A percentile compares a stretch with the other conserved stretches of the same genome.
phyloP scores from a whole-genome alignment of 2,113 vertebrate genomes.

The Phainopepla nitens region DNA sequence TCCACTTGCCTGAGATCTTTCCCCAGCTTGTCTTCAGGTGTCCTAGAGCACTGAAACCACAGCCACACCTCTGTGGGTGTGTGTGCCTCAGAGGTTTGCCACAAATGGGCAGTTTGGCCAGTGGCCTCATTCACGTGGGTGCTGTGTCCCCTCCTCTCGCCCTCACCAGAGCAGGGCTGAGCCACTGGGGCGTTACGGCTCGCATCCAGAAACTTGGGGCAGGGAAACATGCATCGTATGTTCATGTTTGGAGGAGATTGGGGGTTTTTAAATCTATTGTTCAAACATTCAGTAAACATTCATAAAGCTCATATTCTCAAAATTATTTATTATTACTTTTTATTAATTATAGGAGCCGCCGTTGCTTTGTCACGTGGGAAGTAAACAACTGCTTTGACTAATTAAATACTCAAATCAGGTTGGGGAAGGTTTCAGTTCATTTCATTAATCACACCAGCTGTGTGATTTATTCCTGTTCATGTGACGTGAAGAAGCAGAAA shows the following conservation, averaged over 20 bases:
- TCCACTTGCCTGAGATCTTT: not conserved
- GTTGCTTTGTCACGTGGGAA: not conserved
- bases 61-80: accelerated
- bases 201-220: not conserved
- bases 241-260: not conserved
- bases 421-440: conserved; percentile 2
- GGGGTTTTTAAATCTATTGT: accelerated
- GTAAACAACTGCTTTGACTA: conserved; percentile 27
- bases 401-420: not conserved
- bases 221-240: not conserved
- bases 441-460: not conserved
- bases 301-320: not conserved
- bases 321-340: not conserved
- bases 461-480: not conserved
- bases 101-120: not conserved
- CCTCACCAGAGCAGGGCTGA: not conserved
- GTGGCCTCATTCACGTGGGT: accelerated
- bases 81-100: not conserved
- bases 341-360: not conserved
- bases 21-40: not conserved
- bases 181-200: not conserved
- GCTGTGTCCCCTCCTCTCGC: accelerated
- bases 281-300: not conserved
- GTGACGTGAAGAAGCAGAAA: not conserved
- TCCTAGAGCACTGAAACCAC: not conserved